Conservation (phyloP, 2,888 invertebrate genomes). For the Rotaria socialis region DNA sequence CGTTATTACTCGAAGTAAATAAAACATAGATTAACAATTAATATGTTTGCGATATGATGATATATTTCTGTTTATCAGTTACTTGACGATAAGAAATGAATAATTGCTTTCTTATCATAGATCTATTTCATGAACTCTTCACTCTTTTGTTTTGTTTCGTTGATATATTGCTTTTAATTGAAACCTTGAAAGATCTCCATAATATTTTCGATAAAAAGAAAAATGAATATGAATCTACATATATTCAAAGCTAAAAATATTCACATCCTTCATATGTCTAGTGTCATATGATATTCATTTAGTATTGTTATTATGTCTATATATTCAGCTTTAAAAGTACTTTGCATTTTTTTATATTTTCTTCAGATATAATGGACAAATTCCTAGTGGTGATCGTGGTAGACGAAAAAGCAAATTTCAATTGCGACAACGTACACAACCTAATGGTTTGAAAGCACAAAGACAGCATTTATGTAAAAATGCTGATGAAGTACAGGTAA, state of each 20-base stretch:
- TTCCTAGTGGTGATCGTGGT: conserved; percentile 26
- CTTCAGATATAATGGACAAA: conserved; percentile 12
- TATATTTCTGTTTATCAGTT: not conserved
- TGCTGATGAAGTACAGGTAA: conserved; percentile 75
- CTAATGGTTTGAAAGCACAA: conserved; percentile 87
- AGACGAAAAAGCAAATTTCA: conserved; percentile 59
- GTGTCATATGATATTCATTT: not conserved
- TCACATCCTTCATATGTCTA: not conserved
- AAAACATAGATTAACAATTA: too few relatives aligned
- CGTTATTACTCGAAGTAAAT: too few relatives aligned
- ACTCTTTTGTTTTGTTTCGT: not conserved
- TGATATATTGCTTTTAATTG: not conserved
- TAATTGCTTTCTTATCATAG: not conserved
- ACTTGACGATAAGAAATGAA: not conserved
- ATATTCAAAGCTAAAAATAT: not conserved
- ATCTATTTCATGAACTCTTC: not conserved
- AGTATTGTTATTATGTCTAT: too few relatives aligned
- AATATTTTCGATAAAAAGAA: conserved; percentile 51
- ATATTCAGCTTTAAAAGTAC: not conserved
- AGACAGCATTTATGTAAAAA: conserved; percentile 92
- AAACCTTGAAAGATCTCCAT: not conserved
- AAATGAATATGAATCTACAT: not conserved
- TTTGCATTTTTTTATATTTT: not conserved
- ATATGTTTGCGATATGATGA: not conserved
- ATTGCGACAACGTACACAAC: conserved; percentile 73